A percentile compares a stretch with the other conserved stretches of the same genome.
Evolutionary conservation across 1,140 invertebrate genomes (phyloP).

Genomic region (Vanessa atalanta): DNA sequence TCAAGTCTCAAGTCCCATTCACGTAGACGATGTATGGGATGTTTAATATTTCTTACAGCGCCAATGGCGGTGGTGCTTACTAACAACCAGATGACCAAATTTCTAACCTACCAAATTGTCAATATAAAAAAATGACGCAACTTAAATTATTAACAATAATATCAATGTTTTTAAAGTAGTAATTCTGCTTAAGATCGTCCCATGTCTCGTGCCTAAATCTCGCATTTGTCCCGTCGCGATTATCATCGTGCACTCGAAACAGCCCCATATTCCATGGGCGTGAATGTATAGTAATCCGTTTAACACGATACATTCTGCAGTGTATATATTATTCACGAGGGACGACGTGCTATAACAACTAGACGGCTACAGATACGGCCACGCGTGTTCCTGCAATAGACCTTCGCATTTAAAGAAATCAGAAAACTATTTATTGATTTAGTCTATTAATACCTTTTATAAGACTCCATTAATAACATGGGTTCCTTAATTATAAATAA

Average conservation of each 20-base stretch:
- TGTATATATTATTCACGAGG: not conserved
- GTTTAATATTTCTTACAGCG: no score
- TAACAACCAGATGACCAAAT: no score
- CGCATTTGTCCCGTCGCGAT: not conserved
- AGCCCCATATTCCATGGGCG: not conserved
- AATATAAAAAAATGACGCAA: no score
- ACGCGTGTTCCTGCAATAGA: not conserved
- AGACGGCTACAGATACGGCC: not conserved
- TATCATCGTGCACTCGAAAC: not conserved
- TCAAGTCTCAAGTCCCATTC: no score
- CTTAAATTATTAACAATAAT: no score
- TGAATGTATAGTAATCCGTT: not conserved
- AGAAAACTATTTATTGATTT: no score
- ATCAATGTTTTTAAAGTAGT: not conserved
- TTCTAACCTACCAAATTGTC: no score
- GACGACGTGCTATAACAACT: not conserved
- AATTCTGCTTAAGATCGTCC: not conserved
- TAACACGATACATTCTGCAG: not conserved
- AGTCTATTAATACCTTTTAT: no score
- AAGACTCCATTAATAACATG: no score
- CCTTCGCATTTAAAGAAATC: not conserved
- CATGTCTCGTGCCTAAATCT: not conserved
- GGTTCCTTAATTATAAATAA: no score
- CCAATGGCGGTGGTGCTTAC: no score
- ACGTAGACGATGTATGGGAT: no score